Percentiles rank a stretch among this genome's conserved stretches.
phyloP scores from a whole-genome alignment of 37 sponge, comb jelly and placozoan species.

The Chondrilla cf. caribensis region DNA sequence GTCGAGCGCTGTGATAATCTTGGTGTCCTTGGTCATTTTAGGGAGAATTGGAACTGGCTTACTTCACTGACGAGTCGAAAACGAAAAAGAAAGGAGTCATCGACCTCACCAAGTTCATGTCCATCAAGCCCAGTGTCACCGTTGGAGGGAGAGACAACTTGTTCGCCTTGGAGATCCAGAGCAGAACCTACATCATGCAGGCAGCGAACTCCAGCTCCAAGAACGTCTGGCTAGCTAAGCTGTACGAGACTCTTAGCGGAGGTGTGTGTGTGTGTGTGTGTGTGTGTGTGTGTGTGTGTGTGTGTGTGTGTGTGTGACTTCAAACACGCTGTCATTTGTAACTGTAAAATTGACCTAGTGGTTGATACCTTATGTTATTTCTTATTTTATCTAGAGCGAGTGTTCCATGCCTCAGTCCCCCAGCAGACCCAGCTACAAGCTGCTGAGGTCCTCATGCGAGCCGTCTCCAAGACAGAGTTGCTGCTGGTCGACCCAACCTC shows the following conservation, averaged over 20 bases:
- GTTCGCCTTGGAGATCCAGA: constrained; percentile 72
- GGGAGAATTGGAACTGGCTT: constrained; percentile 40
- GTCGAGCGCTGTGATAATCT: too few relatives aligned
- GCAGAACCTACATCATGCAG: constrained; percentile 62
- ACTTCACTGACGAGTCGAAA: constrained; percentile 59
- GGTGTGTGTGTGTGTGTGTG: constrained; percentile 1
- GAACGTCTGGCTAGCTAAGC: constrained; percentile 79
- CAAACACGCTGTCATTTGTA: constrained; percentile 5
- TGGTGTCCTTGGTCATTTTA: neutral
- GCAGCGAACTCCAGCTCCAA: constrained; percentile 58
- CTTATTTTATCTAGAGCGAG: constrained; percentile 51
- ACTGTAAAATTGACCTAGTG: neutral
- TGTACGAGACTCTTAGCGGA: constrained; percentile 47
- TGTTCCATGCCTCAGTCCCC: constrained; percentile 66
- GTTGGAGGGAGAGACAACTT: constrained; percentile 55
- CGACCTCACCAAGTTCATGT: constrained; percentile 51
- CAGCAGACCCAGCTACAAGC: constrained; percentile 45
- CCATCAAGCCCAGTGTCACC: constrained; percentile 60
- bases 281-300: constrained; percentile 10
- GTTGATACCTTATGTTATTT: too few relatives aligned
- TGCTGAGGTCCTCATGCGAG: constrained; percentile 58
- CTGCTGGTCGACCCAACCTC: constrained; percentile 38
- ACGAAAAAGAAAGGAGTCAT: constrained; percentile 36
- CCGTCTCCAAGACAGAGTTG: constrained; percentile 20
- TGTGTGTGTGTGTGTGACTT: too few relatives aligned